phyloP scores from a whole-genome alignment of 2,113 vertebrate genomes.

The Pseudopipra pipra region DNA sequence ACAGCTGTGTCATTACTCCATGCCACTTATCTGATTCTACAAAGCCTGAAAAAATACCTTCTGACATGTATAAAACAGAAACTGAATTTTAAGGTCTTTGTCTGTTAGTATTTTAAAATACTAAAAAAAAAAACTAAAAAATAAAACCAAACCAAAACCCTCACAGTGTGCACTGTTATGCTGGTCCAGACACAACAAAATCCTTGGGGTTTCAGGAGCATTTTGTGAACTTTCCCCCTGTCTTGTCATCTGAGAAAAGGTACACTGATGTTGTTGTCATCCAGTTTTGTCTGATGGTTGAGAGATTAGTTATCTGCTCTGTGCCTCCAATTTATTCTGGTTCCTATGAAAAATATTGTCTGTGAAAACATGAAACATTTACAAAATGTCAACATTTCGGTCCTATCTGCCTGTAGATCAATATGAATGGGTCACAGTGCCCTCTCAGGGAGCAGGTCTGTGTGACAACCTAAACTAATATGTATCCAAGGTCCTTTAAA shows the following conservation, averaged over 20 bases:
- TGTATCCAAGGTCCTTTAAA: neutral
- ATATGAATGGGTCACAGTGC: slow-evolving; percentile 34
- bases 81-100: neutral
- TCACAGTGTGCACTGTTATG: neutral
- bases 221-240: neutral
- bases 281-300: neutral
- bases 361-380: slow-evolving; percentile 14
- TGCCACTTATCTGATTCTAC: neutral
- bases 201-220: neutral
- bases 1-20: neutral
- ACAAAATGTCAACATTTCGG: slow-evolving; percentile 10
- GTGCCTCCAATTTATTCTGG: neutral
- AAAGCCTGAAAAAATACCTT: neutral
- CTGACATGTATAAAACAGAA: neutral
- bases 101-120: neutral
- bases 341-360: slow-evolving; percentile 10
- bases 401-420: slow-evolving; percentile 24
- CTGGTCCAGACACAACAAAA: neutral
- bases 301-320: neutral
- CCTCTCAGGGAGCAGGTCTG: slow-evolving; percentile 29
- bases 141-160: neutral
- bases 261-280: neutral
- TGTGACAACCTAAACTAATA: slow-evolving; percentile 17
- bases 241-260: neutral
- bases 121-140: neutral